A percentile compares a stretch with the other conserved stretches of the same genome.
phyloP scores from a whole-genome alignment of 2,113 vertebrate species.

The Erpornis zantholeuca region DNA sequence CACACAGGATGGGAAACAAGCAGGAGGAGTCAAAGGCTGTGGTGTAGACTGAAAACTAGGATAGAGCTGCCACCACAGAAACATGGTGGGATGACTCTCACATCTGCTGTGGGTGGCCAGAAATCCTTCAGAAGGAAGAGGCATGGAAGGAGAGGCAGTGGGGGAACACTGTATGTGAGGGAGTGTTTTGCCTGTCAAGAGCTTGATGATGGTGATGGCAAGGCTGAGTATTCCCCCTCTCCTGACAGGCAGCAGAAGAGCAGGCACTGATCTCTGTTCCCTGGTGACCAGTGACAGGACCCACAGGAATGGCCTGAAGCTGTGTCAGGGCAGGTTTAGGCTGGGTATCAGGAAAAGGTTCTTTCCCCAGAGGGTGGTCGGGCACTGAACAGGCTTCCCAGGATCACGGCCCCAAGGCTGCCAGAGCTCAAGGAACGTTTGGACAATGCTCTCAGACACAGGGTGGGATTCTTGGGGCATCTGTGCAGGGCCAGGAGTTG shows the following conservation, averaged over 20 bases:
- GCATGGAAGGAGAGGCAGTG: neutral
- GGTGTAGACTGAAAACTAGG: neutral
- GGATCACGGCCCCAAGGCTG: neutral
- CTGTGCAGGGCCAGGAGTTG: neutral
- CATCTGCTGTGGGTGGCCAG: neutral
- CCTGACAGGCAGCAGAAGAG: neutral
- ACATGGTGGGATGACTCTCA: neutral
- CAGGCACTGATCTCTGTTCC: neutral
- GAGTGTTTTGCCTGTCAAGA: neutral
- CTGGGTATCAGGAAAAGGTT: neutral
- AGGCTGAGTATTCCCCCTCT: neutral
- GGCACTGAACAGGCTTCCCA: neutral
- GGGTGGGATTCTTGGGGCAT: neutral
- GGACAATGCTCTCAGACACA: neutral
- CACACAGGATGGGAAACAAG: neutral
- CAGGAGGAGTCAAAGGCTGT: neutral
- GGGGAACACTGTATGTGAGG: neutral
- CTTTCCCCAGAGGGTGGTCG: neutral
- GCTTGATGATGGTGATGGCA: neutral
- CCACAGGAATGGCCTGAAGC: neutral
- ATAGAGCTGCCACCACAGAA: neutral
- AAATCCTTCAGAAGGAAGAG: neutral
- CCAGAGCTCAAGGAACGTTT: neutral
- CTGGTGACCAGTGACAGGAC: neutral
- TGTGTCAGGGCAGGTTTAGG: neutral